phyloP scores from a whole-genome alignment of 1,140 invertebrate genomes.

The Procambarus virginalis region DNA sequence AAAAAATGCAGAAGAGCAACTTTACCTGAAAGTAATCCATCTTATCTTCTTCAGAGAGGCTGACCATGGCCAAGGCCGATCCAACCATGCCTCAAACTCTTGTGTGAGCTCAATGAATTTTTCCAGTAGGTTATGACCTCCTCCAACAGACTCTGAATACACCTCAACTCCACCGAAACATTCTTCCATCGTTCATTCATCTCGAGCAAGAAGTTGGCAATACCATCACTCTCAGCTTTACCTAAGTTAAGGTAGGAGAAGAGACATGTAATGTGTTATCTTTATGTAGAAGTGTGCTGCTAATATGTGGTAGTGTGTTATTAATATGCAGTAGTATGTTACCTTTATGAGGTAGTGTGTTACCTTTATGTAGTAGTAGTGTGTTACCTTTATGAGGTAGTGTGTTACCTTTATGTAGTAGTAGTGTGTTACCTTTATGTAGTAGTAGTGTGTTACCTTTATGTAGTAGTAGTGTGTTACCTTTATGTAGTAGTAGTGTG shows the following conservation, averaged over 20 bases:
- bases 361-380: no score
- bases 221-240: slow-evolving; percentile 83
- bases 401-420: no score
- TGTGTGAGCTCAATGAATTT: slow-evolving; percentile 84
- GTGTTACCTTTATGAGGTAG: no score
- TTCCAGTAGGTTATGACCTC: slow-evolving; percentile 92
- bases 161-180: slow-evolving; percentile 91
- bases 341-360: slow-evolving; percentile 7
- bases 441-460: no score
- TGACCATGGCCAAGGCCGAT: slow-evolving; percentile 85
- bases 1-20: background rate
- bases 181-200: slow-evolving; percentile 91
- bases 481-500: background rate
- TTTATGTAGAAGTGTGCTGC: background rate
- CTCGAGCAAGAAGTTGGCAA: slow-evolving; percentile 90
- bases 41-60: slow-evolving; percentile 86
- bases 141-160: slow-evolving; percentile 90
- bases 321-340: slow-evolving; percentile 16
- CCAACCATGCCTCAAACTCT: slow-evolving; percentile 87
- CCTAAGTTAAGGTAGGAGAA: slow-evolving; percentile 75
- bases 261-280: background rate
- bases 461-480: no score
- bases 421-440: no score
- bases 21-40: slow-evolving; percentile 83
- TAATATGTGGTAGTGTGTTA: background rate